Evolutionary conservation across 2,888 invertebrate species (phyloP).

Genomic region (Ptilodon capucinus): DNA sequence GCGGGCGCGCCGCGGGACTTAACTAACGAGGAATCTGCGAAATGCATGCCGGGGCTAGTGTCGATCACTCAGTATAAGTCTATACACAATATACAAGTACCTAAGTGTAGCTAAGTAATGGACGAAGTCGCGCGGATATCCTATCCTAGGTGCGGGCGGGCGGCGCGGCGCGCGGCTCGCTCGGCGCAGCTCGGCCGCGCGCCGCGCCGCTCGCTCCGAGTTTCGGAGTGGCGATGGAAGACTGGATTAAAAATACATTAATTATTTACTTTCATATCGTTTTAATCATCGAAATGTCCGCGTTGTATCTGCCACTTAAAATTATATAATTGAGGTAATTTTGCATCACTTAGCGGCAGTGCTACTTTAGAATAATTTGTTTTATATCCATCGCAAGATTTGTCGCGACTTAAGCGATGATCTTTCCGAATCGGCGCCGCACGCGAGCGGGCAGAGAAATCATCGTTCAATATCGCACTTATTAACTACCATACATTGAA

Average conservation of each 20-base stretch:
- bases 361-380: slow-evolving; percentile 18
- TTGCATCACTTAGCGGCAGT: slow-evolving; percentile 47
- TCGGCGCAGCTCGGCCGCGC: slow-evolving; percentile 15
- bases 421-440: no score
- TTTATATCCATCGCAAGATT: slow-evolving; percentile 7
- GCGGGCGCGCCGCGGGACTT: slow-evolving; percentile 9
- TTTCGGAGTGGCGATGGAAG: slow-evolving; percentile 56
- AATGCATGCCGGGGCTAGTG: slow-evolving; percentile 38
- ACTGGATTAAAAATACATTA: slow-evolving; percentile 52
- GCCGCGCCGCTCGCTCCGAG: slow-evolving; percentile 8
- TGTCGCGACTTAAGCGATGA: slow-evolving; percentile 4
- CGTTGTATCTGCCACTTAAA: slow-evolving; percentile 44
- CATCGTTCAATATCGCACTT: neutral
- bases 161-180: slow-evolving; percentile 6
- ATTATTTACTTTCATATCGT: slow-evolving; percentile 29
- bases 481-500: slow-evolving; percentile 13
- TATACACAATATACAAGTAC: slow-evolving; percentile 63
- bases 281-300: slow-evolving; percentile 25
- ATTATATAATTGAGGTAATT: slow-evolving; percentile 46
- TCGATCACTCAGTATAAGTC: slow-evolving; percentile 19
- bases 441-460: no score
- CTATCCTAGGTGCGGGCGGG: slow-evolving; percentile 33
- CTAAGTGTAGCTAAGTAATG: slow-evolving; percentile 60
- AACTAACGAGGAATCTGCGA: slow-evolving; percentile 40
- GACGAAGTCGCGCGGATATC: slow-evolving; percentile 61